Conservation (phyloP, 2,797 vertebrate species). For the Galagoides demidoff region DNA sequence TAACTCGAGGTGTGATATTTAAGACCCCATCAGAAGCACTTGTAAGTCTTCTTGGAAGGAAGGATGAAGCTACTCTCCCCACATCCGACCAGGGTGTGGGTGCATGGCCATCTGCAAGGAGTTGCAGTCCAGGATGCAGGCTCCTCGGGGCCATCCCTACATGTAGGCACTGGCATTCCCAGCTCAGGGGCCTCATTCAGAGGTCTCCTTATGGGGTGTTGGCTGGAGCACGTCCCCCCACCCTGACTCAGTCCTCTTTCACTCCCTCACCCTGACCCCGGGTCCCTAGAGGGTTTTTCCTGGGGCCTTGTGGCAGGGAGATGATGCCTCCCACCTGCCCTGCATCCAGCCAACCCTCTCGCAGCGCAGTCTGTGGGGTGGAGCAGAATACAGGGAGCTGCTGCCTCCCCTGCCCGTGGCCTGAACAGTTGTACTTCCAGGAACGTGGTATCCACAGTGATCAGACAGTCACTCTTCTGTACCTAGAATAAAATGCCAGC, state of each 20-base stretch:
- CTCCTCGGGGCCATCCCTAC: accelerated
- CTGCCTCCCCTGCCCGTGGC: not conserved
- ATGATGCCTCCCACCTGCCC: accelerated
- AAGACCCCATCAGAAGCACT: accelerated
- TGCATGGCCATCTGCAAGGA: accelerated
- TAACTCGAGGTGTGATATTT: accelerated
- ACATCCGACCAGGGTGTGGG: accelerated
- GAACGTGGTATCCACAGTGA: not conserved
- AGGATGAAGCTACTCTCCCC: not conserved
- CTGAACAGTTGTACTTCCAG: not conserved
- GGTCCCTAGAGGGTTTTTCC: not conserved
- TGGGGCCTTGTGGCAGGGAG: too few relatives aligned
- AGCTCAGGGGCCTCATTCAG: accelerated
- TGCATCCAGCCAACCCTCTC: accelerated
- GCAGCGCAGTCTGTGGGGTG: not conserved
- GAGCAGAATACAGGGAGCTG: not conserved
- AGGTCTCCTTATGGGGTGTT: accelerated
- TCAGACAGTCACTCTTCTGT: not conserved
- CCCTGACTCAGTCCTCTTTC: not conserved
- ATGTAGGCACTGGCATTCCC: accelerated
- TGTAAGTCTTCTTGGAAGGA: not conserved
- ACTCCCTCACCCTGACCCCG: not conserved
- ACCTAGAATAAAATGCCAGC: not conserved
- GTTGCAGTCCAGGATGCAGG: too few relatives aligned
- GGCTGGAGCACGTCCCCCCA: too few relatives aligned